Evolutionary conservation across 2,797 vertebrate species (phyloP).

Genomic region (Austrolebias charrua): DNA sequence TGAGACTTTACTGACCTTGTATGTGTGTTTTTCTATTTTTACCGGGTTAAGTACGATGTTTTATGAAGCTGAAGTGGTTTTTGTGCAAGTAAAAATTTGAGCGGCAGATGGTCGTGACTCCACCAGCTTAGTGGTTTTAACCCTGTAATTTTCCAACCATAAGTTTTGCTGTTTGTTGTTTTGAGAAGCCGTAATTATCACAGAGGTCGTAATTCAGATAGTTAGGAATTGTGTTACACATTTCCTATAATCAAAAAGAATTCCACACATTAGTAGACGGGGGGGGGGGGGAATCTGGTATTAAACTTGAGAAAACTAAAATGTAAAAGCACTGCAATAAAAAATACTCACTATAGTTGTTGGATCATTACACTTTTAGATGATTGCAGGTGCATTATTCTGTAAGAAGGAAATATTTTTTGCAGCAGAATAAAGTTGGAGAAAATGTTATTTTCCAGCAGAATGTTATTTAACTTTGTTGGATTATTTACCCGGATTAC

Average conservation of each 20-base stretch:
- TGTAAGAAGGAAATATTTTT: too few species aligned
- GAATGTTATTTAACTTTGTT: too few species aligned
- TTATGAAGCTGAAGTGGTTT: background rate
- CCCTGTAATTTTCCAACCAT: constrained; percentile 27
- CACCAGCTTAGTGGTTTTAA: constrained; percentile 23
- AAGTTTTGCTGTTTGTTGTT: constrained; percentile 25
- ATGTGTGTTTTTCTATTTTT: constrained; percentile 4
- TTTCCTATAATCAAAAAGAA: constrained; percentile 1
- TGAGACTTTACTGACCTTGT: constrained; percentile 14
- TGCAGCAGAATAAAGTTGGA: too few species aligned
- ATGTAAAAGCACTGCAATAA: background rate
- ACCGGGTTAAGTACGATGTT: background rate
- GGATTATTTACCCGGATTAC: too few species aligned
- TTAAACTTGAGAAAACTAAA: background rate
- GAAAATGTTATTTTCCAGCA: too few species aligned
- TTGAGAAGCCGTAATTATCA: constrained; percentile 11
- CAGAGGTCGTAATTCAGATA: background rate
- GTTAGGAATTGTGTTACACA: constrained; percentile 4
- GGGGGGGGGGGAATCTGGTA: background rate
- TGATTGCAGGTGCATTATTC: too few species aligned
- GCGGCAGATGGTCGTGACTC: constrained; percentile 8
- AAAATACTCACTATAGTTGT: too few species aligned
- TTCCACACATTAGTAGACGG: background rate
- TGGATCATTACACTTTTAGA: too few species aligned
- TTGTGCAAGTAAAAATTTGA: constrained; percentile 7